phyloP scores from a whole-genome alignment of 2,797 vertebrate genomes.

The Clamator glandarius region DNA sequence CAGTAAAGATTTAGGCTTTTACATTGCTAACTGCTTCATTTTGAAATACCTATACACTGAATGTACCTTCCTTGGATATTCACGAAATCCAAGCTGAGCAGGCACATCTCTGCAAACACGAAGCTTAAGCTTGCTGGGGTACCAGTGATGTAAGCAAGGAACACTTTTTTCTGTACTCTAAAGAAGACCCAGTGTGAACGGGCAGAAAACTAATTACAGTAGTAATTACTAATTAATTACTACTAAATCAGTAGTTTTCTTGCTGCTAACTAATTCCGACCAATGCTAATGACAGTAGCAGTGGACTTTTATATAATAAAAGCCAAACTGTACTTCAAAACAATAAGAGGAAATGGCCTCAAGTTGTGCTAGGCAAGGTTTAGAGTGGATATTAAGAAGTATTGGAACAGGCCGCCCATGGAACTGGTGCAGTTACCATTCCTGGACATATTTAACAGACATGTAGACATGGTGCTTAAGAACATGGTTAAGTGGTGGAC shows the following conservation, averaged over 20 bases:
- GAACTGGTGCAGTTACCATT: too few relatives aligned
- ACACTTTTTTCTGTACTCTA: background rate
- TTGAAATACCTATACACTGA: background rate
- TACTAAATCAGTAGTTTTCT: background rate
- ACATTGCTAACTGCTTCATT: background rate
- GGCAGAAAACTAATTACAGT: background rate
- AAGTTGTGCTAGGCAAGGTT: background rate
- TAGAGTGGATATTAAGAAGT: too few relatives aligned
- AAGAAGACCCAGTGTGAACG: background rate
- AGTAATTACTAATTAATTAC: too few relatives aligned
- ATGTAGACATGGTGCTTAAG: too few relatives aligned
- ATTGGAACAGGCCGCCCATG: too few relatives aligned
- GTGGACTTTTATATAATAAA: background rate
- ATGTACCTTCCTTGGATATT: accelerated
- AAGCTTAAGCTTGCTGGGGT: background rate
- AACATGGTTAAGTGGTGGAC: too few relatives aligned
- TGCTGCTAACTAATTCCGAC: background rate
- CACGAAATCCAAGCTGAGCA: background rate
- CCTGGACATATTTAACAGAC: too few relatives aligned
- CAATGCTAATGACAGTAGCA: background rate
- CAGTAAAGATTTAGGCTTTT: background rate
- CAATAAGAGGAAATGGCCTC: background rate
- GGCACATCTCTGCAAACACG: background rate
- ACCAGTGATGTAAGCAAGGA: accelerated
- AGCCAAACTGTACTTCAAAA: background rate